These are phyloP conservation scores for Halyomorpha halys DNA, from an alignment of 1,140 invertebrate genomes.

Conservation along the genomic window DNA sequence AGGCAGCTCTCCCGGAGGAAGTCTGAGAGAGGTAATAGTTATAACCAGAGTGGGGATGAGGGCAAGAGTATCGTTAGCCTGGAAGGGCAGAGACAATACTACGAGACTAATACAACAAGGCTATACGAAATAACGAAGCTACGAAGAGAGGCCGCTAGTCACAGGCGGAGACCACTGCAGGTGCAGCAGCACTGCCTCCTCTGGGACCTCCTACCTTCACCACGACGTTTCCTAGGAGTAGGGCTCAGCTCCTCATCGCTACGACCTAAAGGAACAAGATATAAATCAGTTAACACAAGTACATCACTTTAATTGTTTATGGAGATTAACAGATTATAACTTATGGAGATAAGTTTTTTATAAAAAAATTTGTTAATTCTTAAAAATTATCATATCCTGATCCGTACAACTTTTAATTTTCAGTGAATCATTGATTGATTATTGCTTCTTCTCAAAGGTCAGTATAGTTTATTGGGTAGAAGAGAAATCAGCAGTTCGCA, in stretches of 20 bases:
- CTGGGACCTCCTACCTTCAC: background rate
- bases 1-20: background rate
- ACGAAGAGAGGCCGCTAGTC: conserved; percentile 5
- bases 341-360: too few species aligned
- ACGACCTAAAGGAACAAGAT: too few species aligned
- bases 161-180: conserved; percentile 6
- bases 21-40: background rate
- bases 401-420: too few species aligned
- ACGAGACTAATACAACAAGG: conserved; percentile 12
- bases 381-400: too few species aligned
- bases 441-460: too few species aligned
- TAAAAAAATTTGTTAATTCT: too few species aligned
- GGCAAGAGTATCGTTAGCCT: conserved; percentile 16
- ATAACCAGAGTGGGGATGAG: background rate
- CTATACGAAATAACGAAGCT: background rate
- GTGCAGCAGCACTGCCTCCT: conserved; percentile 16
- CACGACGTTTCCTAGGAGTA: background rate
- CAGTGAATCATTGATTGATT: too few species aligned
- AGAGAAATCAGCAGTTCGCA: too few species aligned
- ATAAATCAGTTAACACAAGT: too few species aligned
- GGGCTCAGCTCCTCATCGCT: conserved; percentile 7
- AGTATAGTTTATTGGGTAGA: too few species aligned
- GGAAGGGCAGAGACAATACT: conserved; percentile 9
- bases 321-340: too few species aligned
- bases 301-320: too few species aligned